Base-by-base conservation (phyloP, 1,140 invertebrate genomes). In the Leucophenga varia region DNA sequence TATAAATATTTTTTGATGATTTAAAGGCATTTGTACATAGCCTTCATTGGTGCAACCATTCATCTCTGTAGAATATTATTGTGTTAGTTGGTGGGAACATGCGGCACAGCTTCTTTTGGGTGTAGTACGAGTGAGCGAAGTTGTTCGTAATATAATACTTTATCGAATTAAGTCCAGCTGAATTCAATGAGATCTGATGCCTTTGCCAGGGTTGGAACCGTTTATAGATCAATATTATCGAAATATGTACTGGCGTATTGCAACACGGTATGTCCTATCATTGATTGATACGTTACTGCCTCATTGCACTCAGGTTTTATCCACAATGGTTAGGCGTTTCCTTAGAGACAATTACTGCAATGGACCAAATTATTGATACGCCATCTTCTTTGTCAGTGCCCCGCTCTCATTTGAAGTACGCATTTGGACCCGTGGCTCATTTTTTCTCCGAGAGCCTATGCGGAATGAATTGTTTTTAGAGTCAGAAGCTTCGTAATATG, bases 361-460 rank as follows among this genome's bases (percentile, higher is more conserved):
- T n/a, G n/a, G n/a, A n/a, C n/a, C n/a, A n/a, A n/a, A n/a, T n/a
- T n/a, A n/a, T n/a, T n/a, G n/a, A n/a, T n/a, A n/a, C n/a, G n/a
- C n/a, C n/a, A n/a, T n/a, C n/a, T n/a, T n/a, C n/a, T n/a, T n/a
- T n/a, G n/a, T n/a, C n/a, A n/a, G n/a, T n/a, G n/a, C n/a, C n/a
- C 20, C 31, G 1, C 16, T 46, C 2, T 16, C 43, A 3, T 42
- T 53, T 9, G 40, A 41, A 53, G 19, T 6, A 9, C 0, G 10
- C n/a, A 19, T 1, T 48, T 46, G 2, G 17, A n/a, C n/a, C 35
- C 3, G 45, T 16, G 1, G 13, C 48, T 1, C 43, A 48, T 12
- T 39, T 53, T 16, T 14, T 53, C 43, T 18, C 47, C 50, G 10
- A 14, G 47, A n/a, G 47, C 47, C 34, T 48, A 48, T 34, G 35